Evolutionary conservation across 1,140 invertebrate species (phyloP), one percentile per base, ranked within the genome.

Genomic region (Gryllus bimaculatus): DNA sequence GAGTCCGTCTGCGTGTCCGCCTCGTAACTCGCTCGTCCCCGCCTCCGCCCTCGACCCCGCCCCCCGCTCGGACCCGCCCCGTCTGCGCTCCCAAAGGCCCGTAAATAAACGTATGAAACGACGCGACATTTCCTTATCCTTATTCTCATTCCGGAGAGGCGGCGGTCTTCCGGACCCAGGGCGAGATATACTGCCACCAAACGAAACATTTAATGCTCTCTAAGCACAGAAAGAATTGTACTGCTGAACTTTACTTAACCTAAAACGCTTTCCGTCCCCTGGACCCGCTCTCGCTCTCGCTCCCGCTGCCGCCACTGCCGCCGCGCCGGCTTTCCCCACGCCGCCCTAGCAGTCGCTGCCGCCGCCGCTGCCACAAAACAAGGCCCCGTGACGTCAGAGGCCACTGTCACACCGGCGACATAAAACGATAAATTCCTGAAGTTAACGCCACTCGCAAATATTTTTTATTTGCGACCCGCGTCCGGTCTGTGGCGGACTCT

Each of bases 21-120:
- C 54, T 66, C 54, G 54, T 66, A 66, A 66, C 54, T 66, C 54
- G 54, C 10, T 10, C 54, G 10, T 10, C 10, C 54, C 10, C 54
- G 54, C 10, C 54, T 10, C 54, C 10, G 18, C 54, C 10, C 54
- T 13, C 10, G 54, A 66, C 10, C 54, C 10, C 54, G 0, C 7
- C 10, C 18, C 54, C 54, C 2, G 2, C 7, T 7, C 18, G 2
- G 3, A 1, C 54, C 54, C 54, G 10, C 54, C 54, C 54, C 54
- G 10, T 66, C 54, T 66, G 10, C 54, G 54, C 54, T 13, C 10
- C 26, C 26, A 1, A 39, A 39, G 26, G 26, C 26, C 26, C 54
- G 54, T 66, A 66, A 66, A 66, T 66, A 66, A 66, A 66, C 54
- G 54, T 66, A 66, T 66, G 54, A 66, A 66, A 66, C 54, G 54